A percentile compares a stretch with the other conserved stretches of the same genome.
Evolutionary conservation across 2,113 vertebrate genomes (phyloP).

Genomic region (Pterocles gutturalis): DNA sequence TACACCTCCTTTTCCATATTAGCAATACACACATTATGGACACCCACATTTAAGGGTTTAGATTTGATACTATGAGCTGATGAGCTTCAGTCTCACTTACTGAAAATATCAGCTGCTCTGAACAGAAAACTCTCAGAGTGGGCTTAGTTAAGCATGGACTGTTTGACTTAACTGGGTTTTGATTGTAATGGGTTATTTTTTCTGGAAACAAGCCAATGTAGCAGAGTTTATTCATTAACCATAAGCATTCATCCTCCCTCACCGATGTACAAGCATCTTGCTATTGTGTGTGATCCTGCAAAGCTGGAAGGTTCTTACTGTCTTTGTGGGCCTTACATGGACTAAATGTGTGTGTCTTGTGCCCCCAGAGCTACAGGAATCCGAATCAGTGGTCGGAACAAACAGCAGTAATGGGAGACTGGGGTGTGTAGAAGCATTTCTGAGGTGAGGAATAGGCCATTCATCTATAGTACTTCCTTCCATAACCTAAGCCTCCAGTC

Average conservation of each 20-base stretch:
- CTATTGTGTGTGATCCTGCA: background rate
- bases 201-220: slow-evolving; percentile 59
- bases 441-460: background rate
- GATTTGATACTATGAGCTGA: slow-evolving; percentile 64
- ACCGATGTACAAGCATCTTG: slow-evolving; percentile 13
- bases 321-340: background rate
- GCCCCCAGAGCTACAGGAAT: background rate
- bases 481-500: background rate
- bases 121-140: slow-evolving; percentile 57
- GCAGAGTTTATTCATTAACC: slow-evolving; percentile 45
- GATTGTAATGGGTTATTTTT: slow-evolving; percentile 75
- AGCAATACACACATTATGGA: background rate
- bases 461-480: background rate
- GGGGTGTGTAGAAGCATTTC: background rate
- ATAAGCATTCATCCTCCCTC: slow-evolving; percentile 25
- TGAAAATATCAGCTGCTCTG: slow-evolving; percentile 70
- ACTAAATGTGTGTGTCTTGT: background rate
- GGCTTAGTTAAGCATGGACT: slow-evolving; percentile 74
- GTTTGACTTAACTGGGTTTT: slow-evolving; percentile 73
- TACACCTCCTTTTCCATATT: background rate
- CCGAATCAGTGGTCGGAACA: background rate
- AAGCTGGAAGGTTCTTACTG: background rate
- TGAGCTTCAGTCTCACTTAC: slow-evolving; percentile 80
- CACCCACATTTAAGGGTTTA: background rate
- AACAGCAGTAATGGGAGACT: background rate